Evolutionary conservation across 1,140 invertebrate genomes (phyloP), one percentile per base, ranked within the genome.

Genomic region (Aradophagus sp.): DNA sequence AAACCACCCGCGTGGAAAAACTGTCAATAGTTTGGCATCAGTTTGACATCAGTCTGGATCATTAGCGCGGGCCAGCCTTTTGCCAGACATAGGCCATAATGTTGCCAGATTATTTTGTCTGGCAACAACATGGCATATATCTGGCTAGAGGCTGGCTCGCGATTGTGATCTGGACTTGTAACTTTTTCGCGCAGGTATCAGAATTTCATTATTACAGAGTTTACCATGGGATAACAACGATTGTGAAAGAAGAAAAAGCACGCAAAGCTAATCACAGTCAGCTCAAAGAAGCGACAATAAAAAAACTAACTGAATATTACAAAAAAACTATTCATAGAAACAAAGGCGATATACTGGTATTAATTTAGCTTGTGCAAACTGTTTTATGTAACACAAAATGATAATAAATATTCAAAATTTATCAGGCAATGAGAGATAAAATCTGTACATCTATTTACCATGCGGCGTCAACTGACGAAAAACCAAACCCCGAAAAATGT

Each of bases 361-460:
- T 45, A 1, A 17, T 45, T 31, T n/a, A 31, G 23, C 14, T 27
- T 44, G 13, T 44, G 6, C 11, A 44, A 12, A 44, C 26, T 29
- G 4, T 45, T 31, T 32, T 12, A 31, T 12, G 10, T 31, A 17
- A 14, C 27, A 16, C 12, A 12, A 38, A 38, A 3, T 17, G 3
- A 23, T 20, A 39, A 39, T 12, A 12, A 39, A 5, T 27, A 27
- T 42, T 14, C 5, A 4, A 42, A 20, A 39, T 39, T 42, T 7
- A 6, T 14, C 12, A 42, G 39, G 19, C 39, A 8, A 42, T 27
- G 23, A 42, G 8, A 42, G 20, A 42, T 15, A 23, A 19, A 5
- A 58, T 76, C 15, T 76, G 47, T 59, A 65, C 73, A n/a, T 72
- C 72, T 12, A 50, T 72, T 38, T 53, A 55, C 29, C 68, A 75